phyloP scores from a whole-genome alignment of 2,888 invertebrate species.

The Trichacis sp. region DNA sequence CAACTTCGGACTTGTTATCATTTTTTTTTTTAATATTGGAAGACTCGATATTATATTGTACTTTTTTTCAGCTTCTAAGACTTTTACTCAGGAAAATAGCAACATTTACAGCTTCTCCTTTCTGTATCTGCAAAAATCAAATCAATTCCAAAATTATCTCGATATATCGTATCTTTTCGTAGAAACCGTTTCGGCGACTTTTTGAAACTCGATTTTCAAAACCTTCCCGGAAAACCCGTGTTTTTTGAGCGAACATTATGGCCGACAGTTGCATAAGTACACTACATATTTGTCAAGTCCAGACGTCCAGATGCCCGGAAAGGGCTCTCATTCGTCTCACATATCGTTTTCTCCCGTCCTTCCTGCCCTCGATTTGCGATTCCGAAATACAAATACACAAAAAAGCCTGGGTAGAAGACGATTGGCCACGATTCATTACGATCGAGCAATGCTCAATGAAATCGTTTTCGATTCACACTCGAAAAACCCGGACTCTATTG shows the following conservation, averaged over 20 bases:
- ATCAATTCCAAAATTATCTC: no score
- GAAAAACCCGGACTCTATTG: neutral
- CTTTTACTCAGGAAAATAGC: no score
- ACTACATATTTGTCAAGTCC: conserved; percentile 47
- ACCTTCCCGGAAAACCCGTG: conserved; percentile 3
- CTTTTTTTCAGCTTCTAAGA: no score
- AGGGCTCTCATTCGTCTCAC: conserved; percentile 26
- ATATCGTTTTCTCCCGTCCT: conserved; percentile 11
- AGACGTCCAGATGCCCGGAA: conserved; percentile 55
- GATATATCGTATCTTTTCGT: no score
- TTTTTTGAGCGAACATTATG: conserved; percentile 14
- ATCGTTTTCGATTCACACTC: neutral
- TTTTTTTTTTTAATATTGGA: no score
- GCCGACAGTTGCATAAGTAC: conserved; percentile 61
- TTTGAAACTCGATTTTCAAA: neutral
- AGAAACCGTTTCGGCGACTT: neutral
- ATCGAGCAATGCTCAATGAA: neutral
- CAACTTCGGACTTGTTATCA: no score
- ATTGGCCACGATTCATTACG: neutral
- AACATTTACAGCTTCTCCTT: no score
- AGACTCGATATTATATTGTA: no score
- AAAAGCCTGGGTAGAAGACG: neutral
- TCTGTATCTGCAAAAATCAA: no score
- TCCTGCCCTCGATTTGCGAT: conserved; percentile 6
- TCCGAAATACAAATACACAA: neutral